Evolutionary conservation across 2,113 vertebrate species (phyloP).

Genomic region (Glaucidium brasilianum): DNA sequence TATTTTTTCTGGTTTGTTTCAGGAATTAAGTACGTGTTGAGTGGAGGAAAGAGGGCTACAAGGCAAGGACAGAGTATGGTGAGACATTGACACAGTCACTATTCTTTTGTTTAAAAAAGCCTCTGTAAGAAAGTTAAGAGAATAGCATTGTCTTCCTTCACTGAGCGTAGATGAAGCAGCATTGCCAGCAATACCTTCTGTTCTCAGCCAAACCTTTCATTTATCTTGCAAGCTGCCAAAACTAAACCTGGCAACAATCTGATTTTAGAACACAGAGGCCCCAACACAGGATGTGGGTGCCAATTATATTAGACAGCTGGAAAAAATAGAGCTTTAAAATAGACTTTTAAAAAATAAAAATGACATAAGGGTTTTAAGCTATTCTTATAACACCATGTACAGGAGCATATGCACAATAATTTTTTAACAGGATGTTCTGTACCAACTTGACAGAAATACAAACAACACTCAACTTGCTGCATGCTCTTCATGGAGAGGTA

Average conservation of each 20-base stretch:
- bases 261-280: constrained; percentile 19
- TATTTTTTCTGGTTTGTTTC: not conserved
- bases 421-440: not conserved
- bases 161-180: constrained; percentile 11
- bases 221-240: constrained; percentile 21
- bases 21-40: not conserved
- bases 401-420: not conserved
- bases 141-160: constrained; percentile 20
- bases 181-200: constrained; percentile 1
- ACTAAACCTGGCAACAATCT: constrained; percentile 40
- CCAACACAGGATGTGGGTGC: not conserved
- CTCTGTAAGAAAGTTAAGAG: constrained; percentile 11
- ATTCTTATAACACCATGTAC: not conserved
- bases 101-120: constrained; percentile 11
- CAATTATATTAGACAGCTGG: constrained; percentile 39
- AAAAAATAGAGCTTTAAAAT: constrained; percentile 1
- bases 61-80: not conserved
- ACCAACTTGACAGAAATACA: not conserved
- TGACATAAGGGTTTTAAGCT: not conserved
- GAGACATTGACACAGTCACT: not conserved
- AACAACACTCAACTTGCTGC: not conserved
- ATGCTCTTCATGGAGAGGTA: not conserved
- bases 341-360: constrained; percentile 7
- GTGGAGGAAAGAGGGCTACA: not conserved
- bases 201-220: constrained; percentile 48